phyloP scores from a whole-genome alignment of 2,797 vertebrate genomes.

The Champsocephalus esox region DNA sequence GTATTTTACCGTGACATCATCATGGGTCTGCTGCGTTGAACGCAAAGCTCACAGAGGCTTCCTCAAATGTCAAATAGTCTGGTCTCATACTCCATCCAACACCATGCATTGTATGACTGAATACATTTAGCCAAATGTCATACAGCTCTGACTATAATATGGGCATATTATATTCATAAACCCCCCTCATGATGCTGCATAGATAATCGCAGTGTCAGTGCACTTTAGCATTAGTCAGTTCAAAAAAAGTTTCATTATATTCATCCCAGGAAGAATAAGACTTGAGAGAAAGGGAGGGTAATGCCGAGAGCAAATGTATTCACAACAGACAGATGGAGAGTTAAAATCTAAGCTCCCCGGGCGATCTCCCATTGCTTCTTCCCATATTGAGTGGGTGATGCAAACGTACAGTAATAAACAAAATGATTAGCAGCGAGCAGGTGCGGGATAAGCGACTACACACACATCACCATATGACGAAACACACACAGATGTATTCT shows the following conservation, averaged over 20 bases:
- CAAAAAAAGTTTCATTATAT: conserved; percentile 53
- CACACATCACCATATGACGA: conserved; percentile 18
- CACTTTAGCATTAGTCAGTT: conserved; percentile 50
- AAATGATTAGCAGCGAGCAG: conserved; percentile 59
- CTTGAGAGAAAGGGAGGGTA: neutral
- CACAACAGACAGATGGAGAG: conserved; percentile 74
- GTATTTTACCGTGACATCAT: conserved; percentile 51
- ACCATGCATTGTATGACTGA: conserved; percentile 35
- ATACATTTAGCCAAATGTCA: conserved; percentile 61
- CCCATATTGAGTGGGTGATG: conserved; percentile 63
- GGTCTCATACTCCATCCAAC: conserved; percentile 49
- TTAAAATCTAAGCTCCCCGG: conserved; percentile 55
- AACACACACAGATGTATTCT: neutral
- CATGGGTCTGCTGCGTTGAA: conserved; percentile 36
- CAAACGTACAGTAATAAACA: conserved; percentile 61
- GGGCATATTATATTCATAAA: conserved; percentile 49
- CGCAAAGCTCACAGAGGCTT: conserved; percentile 39
- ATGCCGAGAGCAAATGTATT: conserved; percentile 46
- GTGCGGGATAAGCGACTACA: conserved; percentile 37
- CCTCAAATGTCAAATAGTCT: conserved; percentile 70
- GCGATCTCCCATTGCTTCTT: conserved; percentile 33
- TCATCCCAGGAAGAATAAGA: conserved; percentile 37
- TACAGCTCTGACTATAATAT: conserved; percentile 24
- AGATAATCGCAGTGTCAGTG: conserved; percentile 47
- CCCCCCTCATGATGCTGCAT: conserved; percentile 41